These are phyloP conservation scores for Hydropsyche tenuis DNA, from an alignment of 1,140 invertebrate genomes.

Conservation along the genomic window DNA sequence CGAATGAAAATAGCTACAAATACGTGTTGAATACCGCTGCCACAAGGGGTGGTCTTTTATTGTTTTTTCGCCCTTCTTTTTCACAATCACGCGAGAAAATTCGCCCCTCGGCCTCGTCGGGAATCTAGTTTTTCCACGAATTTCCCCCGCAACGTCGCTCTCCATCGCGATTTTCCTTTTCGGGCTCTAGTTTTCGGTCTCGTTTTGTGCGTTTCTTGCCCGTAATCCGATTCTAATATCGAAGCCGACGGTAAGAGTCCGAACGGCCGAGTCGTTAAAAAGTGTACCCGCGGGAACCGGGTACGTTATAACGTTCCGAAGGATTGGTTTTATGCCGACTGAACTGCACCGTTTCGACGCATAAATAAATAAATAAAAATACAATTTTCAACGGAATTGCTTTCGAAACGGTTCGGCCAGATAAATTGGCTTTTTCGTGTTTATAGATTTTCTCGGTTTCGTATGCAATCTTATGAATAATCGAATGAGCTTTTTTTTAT, in stretches of 20 bases:
- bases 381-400: too few relatives aligned
- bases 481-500: too few relatives aligned
- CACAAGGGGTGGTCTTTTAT: conserved; percentile 23
- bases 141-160: neutral
- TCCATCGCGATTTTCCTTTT: too few relatives aligned
- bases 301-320: neutral
- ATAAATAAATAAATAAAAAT: conserved; percentile 4
- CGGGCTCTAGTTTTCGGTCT: neutral
- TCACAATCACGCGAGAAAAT: conserved; percentile 39
- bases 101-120: conserved; percentile 4
- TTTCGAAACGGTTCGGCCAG: too few relatives aligned
- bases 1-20: too few relatives aligned
- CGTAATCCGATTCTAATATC: conserved; percentile 18
- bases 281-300: neutral
- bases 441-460: too few relatives aligned
- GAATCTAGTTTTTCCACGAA: conserved; percentile 28
- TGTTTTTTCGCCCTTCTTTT: conserved; percentile 36
- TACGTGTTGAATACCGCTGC: neutral
- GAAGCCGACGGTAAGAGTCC: neutral
- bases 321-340: neutral
- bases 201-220: neutral
- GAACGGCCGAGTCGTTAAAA: neutral
- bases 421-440: too few relatives aligned
- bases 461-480: too few relatives aligned
- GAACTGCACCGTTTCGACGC: neutral